Percentiles rank a stretch among this genome's conserved stretches.
Conservation (phyloP, 2,888 invertebrate genomes). For the Holacanthella duospinosa region DNA sequence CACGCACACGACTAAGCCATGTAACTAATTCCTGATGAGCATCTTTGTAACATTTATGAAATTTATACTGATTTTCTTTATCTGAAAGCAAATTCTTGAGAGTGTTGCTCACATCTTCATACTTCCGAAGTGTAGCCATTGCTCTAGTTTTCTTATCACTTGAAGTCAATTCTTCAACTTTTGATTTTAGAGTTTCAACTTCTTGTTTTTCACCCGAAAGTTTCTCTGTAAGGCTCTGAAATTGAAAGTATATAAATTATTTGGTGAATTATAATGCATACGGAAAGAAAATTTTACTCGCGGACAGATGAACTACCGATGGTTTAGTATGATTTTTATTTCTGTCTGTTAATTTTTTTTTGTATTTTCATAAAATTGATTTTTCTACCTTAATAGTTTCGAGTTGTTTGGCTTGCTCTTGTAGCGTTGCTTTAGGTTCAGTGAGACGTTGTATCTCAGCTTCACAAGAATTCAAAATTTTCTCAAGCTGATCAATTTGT, state of each 20-base stretch:
- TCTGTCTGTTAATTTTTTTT: background rate
- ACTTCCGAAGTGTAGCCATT: constrained; percentile 69
- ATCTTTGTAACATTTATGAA: constrained; percentile 80
- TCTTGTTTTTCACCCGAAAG: constrained; percentile 80
- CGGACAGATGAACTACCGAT: too few species aligned
- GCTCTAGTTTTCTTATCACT: constrained; percentile 74
- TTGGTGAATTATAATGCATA: background rate
- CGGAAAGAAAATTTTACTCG: constrained; percentile 1
- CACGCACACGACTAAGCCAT: constrained; percentile 77
- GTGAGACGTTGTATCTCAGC: constrained; percentile 60
- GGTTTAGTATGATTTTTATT: background rate
- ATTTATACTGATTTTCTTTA: constrained; percentile 74
- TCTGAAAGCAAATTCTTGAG: constrained; percentile 65
- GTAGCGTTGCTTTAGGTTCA: constrained; percentile 66
- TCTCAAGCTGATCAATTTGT: constrained; percentile 72
- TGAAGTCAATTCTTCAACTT: constrained; percentile 72
- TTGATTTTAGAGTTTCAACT: constrained; percentile 71
- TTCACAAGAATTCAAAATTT: constrained; percentile 68
- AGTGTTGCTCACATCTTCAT: constrained; percentile 64
- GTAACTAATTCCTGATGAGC: constrained; percentile 78
- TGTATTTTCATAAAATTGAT: too few species aligned
- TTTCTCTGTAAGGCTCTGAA: constrained; percentile 65
- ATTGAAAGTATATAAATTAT: constrained; percentile 3
- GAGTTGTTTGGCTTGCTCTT: constrained; percentile 74
- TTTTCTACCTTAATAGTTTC: constrained; percentile 61